Evolutionary conservation across 2,113 vertebrate genomes (phyloP), one percentile per base, ranked within the genome.

Genomic region (Mesitornis unicolor): DNA sequence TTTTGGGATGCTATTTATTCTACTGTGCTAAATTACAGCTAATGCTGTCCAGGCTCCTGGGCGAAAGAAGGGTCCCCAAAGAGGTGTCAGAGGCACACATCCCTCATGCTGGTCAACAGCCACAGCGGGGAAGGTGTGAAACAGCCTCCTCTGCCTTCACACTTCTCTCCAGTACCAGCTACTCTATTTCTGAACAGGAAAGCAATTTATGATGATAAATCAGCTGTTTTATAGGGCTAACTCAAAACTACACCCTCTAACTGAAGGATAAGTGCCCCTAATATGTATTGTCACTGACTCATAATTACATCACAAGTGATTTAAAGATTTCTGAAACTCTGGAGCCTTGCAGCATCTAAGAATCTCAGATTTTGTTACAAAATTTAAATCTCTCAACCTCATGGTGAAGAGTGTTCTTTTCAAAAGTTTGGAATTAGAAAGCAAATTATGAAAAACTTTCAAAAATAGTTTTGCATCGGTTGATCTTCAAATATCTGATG

Each of bases 61-160:
- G 8, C 18, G 15, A 71, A 42, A 82, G 13, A 45, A 77, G 6
- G 3, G 42, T 74, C 45, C 20, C 54, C 59, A 53, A 17, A 29
- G 38, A 77, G 25, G 5, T 36, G 36, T 65, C 36, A n/a, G 57
- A 74, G 54, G 57, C 10, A 11, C n/a, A 60, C 36, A 56, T 15
- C 22, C 25, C 43, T 54, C 51, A 33, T 7, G 1, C 25, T 0
- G 0, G 19, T 5, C 6, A 0, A 48, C 5, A 3, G 33, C 35
- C 40, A 3, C 36, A 24, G 40, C 0, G 0, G 33, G 13, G 21
- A 89, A 74, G 45, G 31, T 51, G 40, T 1, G 13, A 89, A 42
- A 77, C 50, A 43, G 24, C 13, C 17, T 48, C n/a, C 47, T 70
- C 35, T 57, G n/a, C 54, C 64, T 86, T 57, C 45, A 48, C n/a